phyloP scores from a whole-genome alignment of 1,140 invertebrate genomes.

The Chrysomallon squamiferum region DNA sequence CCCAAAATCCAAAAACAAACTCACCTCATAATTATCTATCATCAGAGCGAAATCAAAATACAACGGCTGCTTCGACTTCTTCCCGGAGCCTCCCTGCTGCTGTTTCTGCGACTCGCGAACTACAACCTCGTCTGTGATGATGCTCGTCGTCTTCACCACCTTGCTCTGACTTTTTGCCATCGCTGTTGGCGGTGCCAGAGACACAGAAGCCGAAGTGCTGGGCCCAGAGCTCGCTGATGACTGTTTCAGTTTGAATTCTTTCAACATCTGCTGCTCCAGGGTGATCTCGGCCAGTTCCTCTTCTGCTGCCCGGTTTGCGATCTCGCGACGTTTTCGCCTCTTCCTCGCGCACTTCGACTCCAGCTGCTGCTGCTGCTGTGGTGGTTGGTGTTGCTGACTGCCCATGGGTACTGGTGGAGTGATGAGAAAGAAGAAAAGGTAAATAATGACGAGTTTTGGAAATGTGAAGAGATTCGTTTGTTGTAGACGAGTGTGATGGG shows the following conservation, averaged over 20 bases:
- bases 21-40: constrained; percentile 53
- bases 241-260: constrained; percentile 40
- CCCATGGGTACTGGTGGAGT: too few relatives aligned
- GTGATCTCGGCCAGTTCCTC: constrained; percentile 57
- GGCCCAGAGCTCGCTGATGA: background rate
- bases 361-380: too few relatives aligned
- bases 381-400: too few relatives aligned
- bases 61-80: constrained; percentile 55
- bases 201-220: background rate
- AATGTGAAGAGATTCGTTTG: too few relatives aligned
- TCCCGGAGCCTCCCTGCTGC: constrained; percentile 16
- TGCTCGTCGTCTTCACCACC: constrained; percentile 2
- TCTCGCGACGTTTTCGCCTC: constrained; percentile 46
- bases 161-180: constrained; percentile 1
- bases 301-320: constrained; percentile 54
- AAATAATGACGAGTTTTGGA: too few relatives aligned
- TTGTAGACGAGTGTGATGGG: too few relatives aligned
- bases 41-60: constrained; percentile 47
- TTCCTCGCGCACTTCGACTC: constrained; percentile 41
- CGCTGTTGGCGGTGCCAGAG: constrained; percentile 14
- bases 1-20: too few relatives aligned
- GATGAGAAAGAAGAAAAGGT: too few relatives aligned
- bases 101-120: constrained; percentile 21
- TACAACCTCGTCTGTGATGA: constrained; percentile 18
- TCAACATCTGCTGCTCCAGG: constrained; percentile 56